phyloP scores from a whole-genome alignment of 92 coral and sea anemone genomes.

The Galaxea fascicularis region DNA sequence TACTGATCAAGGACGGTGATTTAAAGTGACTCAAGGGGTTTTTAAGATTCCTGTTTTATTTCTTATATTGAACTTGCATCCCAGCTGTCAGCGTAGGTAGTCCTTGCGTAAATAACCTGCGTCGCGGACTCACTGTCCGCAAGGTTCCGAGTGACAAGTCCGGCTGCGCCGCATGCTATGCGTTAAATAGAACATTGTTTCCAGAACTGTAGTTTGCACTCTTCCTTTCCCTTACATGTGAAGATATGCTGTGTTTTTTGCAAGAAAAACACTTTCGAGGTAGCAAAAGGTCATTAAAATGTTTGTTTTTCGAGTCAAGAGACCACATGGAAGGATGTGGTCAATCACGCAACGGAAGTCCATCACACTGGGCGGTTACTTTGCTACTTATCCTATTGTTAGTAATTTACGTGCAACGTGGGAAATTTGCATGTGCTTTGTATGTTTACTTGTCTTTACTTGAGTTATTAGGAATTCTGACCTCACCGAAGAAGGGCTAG shows the following conservation, averaged over 20 bases:
- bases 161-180: too few relatives aligned
- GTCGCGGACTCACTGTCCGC: too few relatives aligned
- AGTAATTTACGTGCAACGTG: constrained; percentile 9
- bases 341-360: constrained; percentile 34
- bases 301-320: not conserved
- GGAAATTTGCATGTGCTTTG: constrained; percentile 2
- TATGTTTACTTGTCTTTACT: not conserved
- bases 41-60: not conserved
- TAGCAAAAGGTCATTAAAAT: not conserved
- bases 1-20: too few relatives aligned
- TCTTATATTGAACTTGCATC: not conserved
- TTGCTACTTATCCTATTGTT: not conserved
- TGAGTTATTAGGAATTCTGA: constrained; percentile 45
- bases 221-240: too few relatives aligned
- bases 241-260: not conserved
- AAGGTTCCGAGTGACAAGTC: too few relatives aligned
- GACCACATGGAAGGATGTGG: not conserved
- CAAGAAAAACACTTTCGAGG: not conserved
- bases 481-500: constrained; percentile 32
- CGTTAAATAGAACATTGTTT: not conserved
- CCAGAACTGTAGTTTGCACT: not conserved
- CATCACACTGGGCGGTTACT: constrained; percentile 3
- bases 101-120: not conserved
- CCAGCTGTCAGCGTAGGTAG: too few relatives aligned
- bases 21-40: not conserved